Percentiles rank a stretch among this genome's conserved stretches.
phyloP scores from a whole-genome alignment of 2,113 vertebrate genomes.

The Struthidea cinerea region DNA sequence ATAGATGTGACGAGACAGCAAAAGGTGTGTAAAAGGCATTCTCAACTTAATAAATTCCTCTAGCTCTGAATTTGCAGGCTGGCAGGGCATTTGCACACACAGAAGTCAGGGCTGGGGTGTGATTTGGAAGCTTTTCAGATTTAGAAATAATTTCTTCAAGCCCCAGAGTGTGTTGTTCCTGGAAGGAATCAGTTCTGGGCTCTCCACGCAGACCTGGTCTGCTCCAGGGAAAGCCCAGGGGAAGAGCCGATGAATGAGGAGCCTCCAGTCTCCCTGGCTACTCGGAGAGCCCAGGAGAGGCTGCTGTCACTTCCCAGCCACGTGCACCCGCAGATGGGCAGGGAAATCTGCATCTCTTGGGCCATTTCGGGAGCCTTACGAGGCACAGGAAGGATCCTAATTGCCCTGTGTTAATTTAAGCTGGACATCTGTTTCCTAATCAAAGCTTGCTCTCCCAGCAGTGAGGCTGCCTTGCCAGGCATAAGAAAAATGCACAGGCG shows the following conservation, averaged over 20 bases:
- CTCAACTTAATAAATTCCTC: background rate
- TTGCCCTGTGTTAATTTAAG: background rate
- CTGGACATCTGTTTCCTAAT: slow-evolving; percentile 23
- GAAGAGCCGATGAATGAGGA: background rate
- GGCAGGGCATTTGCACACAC: background rate
- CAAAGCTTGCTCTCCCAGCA: background rate
- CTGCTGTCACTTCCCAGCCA: background rate
- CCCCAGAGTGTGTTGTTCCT: background rate
- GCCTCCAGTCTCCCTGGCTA: background rate
- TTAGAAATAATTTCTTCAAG: background rate
- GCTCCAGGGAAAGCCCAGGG: background rate
- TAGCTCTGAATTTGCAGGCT: background rate
- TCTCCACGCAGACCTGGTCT: background rate
- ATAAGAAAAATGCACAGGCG: background rate
- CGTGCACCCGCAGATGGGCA: background rate
- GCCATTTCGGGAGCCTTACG: background rate
- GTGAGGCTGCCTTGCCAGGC: background rate
- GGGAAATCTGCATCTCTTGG: background rate
- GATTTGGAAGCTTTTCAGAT: background rate
- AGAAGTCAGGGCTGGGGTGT: background rate
- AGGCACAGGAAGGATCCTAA: background rate
- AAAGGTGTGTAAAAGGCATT: background rate
- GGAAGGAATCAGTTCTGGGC: background rate
- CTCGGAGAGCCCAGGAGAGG: background rate
- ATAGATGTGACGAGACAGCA: background rate